These are phyloP conservation scores for Lepidocolaptes lacrymiger DNA, from an alignment of 2,797 vertebrate genomes.

Conservation along the genomic window DNA sequence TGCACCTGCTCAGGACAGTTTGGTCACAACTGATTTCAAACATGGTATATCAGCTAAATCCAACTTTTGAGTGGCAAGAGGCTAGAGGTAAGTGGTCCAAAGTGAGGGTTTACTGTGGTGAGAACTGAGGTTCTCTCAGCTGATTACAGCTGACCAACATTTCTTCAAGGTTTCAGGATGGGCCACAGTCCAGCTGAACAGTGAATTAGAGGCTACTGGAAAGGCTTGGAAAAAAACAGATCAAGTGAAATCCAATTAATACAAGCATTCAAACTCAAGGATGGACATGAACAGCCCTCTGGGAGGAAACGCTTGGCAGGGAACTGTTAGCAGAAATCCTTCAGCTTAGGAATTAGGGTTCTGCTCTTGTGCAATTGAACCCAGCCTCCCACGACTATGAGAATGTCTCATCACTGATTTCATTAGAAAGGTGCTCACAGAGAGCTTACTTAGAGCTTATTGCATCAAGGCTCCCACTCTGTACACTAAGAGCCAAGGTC, in stretches of 20 bases:
- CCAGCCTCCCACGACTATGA: neutral
- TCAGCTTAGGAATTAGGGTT: neutral
- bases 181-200: neutral
- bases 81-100: neutral
- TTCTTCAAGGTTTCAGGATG: neutral
- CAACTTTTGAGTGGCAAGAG: neutral
- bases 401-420: neutral
- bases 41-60: accelerated
- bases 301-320: neutral
- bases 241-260: neutral
- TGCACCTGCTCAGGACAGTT: neutral
- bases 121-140: neutral
- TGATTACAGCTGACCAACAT: neutral
- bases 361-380: neutral
- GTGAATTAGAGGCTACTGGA: neutral
- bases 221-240: neutral
- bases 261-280: neutral
- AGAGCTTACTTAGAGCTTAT: neutral
- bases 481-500: neutral
- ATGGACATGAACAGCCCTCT: neutral
- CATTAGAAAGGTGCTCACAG: neutral
- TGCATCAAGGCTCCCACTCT: neutral
- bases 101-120: neutral
- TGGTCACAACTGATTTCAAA: neutral
- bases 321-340: neutral